Base-by-base conservation (phyloP, 2,797 vertebrate genomes). In the Cyprinodon diabolis region DNA sequence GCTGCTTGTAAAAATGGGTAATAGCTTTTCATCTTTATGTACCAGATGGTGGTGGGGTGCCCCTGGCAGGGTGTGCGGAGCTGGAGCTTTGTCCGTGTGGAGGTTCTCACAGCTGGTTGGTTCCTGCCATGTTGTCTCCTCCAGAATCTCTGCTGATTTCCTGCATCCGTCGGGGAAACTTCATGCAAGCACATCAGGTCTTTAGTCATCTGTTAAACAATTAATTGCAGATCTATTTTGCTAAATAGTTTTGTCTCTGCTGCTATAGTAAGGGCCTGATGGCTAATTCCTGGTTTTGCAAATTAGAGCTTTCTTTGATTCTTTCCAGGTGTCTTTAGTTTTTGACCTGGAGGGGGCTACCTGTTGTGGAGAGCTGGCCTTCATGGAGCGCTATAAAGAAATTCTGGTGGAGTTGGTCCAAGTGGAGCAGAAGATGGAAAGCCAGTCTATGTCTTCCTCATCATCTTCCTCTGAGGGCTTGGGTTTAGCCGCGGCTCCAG, bases 371-470 rank as follows among this genome's bases (percentile, higher is more conserved):
- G 98, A 99, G 83, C 89, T 99, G 76, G 87, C 95, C 82, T 99
- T 99, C 80, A 95, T 99, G 96, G 97, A 99, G 84, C 91, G 94
- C 63, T 98, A 99, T 85, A 95, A 95, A 75, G 96, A 98, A 43
- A 96, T 98, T 0, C 94, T 98, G 82, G 85, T 57, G 75, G 97
- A 99, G 88, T 90, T 99, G 82, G 93, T 91, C 1, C 94, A 72
- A 63, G 97, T 99, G 82, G 98, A 99, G 87, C 96, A 97, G 86
- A 97, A 96, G 85, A 97, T 99, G 74, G 97, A 98, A 90, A 96
- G 91, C 83, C 96, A 96, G 83, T 93, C 92, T 0, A 85, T 94
- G 87, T 95, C 94, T 58, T 94, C 94, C 0, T 95, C 94, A 0
- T 95, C 94, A 0, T 95, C 95, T 0, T 95, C 94, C 14, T 94